Evolutionary conservation across 2,113 vertebrate genomes (phyloP).

Genomic region (Felis catus): DNA sequence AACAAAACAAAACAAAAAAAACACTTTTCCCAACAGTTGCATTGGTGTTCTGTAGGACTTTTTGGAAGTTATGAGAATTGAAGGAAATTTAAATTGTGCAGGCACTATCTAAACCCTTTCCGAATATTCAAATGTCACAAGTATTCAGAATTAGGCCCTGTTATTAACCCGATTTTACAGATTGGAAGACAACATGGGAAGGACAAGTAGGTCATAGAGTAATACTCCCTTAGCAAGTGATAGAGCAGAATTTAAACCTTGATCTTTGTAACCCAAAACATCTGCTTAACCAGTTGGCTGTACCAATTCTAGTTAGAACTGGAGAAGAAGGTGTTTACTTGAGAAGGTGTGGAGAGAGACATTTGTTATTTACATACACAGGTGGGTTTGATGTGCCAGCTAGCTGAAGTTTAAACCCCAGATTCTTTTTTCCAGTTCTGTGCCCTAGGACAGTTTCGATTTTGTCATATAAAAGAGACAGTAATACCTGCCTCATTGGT

Average conservation of each 20-base stretch:
- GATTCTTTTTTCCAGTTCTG: background rate
- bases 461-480: conserved; percentile 28
- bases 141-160: background rate
- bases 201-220: background rate
- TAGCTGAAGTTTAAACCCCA: background rate
- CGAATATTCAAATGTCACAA: background rate
- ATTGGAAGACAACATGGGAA: conserved; percentile 3
- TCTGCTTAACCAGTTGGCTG: background rate
- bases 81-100: conserved; percentile 24
- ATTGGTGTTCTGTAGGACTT: background rate
- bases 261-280: background rate
- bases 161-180: background rate
- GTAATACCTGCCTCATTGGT: background rate
- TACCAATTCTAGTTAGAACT: background rate
- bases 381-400: background rate
- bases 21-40: background rate
- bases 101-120: background rate
- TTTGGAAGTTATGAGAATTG: conserved; percentile 5
- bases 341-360: background rate
- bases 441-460: background rate
- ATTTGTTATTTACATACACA: background rate
- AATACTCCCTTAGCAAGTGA: background rate
- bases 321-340: background rate
- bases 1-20: background rate
- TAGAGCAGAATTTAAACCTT: background rate